These are phyloP conservation scores for Hetaerina americana DNA, from an alignment of 1,140 invertebrate species.

Conservation along the genomic window DNA sequence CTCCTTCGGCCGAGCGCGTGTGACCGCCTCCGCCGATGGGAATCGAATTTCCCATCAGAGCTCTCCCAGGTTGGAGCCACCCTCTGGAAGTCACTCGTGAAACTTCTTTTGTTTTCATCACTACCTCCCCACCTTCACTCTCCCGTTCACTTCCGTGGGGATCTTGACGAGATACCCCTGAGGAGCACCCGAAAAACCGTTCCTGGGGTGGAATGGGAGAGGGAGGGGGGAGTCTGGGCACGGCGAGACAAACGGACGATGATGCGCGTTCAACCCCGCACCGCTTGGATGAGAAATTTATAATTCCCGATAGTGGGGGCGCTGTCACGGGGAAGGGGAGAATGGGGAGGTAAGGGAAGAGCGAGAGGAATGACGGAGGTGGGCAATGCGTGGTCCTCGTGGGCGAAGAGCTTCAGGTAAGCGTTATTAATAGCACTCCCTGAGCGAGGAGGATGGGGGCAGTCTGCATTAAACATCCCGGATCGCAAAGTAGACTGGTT, in stretches of 20 bases:
- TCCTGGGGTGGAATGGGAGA: too few relatives aligned
- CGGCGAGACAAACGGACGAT: neutral
- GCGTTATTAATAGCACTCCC: neutral
- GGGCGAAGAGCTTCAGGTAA: neutral
- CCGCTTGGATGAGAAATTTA: neutral
- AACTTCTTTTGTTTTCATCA: too few relatives aligned
- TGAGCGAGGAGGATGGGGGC: neutral
- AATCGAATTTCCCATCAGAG: too few relatives aligned
- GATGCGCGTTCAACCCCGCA: neutral
- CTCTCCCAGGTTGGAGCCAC: too few relatives aligned
- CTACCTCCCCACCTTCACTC: too few relatives aligned
- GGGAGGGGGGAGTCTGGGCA: too few relatives aligned
- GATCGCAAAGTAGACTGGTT: neutral
- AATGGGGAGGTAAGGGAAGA: too few relatives aligned
- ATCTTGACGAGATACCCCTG: neutral
- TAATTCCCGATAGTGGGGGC: neutral
- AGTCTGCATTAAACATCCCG: neutral
- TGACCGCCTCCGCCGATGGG: too few relatives aligned
- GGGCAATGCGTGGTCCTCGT: neutral
- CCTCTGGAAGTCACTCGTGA: too few relatives aligned
- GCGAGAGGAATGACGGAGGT: too few relatives aligned
- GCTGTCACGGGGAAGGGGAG: neutral
- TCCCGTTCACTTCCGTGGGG: neutral
- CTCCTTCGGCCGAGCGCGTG: too few relatives aligned
- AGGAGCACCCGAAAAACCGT: neutral